phyloP scores from a whole-genome alignment of 2,113 vertebrate species.

The Dipodomys merriami region DNA sequence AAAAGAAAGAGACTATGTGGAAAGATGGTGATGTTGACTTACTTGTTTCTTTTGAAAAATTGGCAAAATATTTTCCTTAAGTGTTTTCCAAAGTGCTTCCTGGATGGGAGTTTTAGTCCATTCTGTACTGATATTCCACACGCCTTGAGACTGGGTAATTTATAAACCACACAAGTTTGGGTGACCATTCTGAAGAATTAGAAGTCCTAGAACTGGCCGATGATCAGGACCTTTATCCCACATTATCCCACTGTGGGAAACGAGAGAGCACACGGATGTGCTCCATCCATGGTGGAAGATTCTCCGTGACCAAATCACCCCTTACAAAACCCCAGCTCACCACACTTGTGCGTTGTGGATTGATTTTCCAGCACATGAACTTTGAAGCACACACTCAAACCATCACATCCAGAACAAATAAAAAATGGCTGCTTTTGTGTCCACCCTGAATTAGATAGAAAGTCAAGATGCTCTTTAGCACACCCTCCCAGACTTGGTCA shows the following conservation, averaged over 20 bases:
- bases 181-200: background rate
- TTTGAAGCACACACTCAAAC: background rate
- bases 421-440: background rate
- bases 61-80: slow-evolving; percentile 6
- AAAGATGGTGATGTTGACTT: background rate
- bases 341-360: too few relatives aligned
- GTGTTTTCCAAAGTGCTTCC: background rate
- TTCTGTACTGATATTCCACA: background rate
- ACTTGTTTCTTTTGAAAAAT: slow-evolving; percentile 19
- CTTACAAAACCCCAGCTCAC: background rate
- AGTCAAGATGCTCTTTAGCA: background rate
- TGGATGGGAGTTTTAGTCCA: background rate
- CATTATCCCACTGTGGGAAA: background rate
- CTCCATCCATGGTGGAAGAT: background rate
- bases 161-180: background rate
- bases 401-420: background rate
- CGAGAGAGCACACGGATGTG: background rate
- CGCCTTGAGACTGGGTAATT: background rate
- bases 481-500: background rate
- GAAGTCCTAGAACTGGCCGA: background rate
- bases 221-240: background rate
- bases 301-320: background rate
- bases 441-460: background rate
- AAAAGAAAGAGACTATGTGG: slow-evolving; percentile 12
- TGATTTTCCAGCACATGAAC: background rate